Evolutionary conservation across 2,888 invertebrate genomes (phyloP), one percentile per base, ranked within the genome.

Genomic region (Papilio gigon): DNA sequence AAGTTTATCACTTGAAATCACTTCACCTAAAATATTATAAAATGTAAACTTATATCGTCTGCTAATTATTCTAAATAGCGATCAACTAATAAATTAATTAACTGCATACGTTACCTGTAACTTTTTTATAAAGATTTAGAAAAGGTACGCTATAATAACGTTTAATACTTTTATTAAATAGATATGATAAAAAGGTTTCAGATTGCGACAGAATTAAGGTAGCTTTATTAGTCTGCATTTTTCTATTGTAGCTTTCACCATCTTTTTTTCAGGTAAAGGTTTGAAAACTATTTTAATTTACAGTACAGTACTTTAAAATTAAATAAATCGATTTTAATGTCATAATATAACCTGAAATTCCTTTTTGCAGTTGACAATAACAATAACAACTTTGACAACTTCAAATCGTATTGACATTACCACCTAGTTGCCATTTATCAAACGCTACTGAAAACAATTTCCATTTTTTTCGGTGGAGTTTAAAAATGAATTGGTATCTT

Each of bases 81-180:
- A 17, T 17, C n/a, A 17, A 30, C 8, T 17, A 30, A n/a, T 6
- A 3, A 30, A 56, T 30, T 14, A 56, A 56, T 17, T 27, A 53
- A 30, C 6, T 30, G n/a, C 5, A 42, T 35, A 61, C 70, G 71
- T 58, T 76, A 90, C 91, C 90, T 70, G 86, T 88, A 33, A 80
- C 82, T 79, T 78, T 82, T 71, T 85, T 75, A 70, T 88, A 90
- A 22, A 90, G 80, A 60, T 86, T 83, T 53, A 87, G 59, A 73
- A 90, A 86, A 17, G 89, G 86, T 63, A 81, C 73, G 42, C 70
- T 71, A 68, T 83, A 77, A 72, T 79, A 80, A 66, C 68, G 75
- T 72, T 77, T 64, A 25, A 14, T 22, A 20, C 11, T 40, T 65
- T 68, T 65, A 30, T 60, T 53, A 25, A 30, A 60, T 17, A 60